Base-by-base conservation (phyloP, 2,888 invertebrate species). In the Drosophila nr. perissopoda region DNA sequence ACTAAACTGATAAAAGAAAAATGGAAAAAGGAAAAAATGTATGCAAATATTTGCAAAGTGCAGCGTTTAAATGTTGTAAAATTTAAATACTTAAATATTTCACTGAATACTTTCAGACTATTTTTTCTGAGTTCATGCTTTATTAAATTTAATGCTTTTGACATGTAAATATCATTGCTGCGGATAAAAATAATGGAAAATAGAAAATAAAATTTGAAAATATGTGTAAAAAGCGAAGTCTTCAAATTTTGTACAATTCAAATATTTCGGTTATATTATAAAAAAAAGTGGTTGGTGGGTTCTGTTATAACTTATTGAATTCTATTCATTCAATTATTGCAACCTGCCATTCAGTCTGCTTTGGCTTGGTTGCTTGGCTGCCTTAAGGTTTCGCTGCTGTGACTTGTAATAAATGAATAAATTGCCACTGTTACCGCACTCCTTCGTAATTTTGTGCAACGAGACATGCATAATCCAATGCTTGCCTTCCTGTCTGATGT, bases 401-500 rank as follows among this genome's bases (percentile, higher is more conserved):
- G 59, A 62, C 59, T 60, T 59, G 29, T 60, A 69, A 56, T 70
- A 69, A 77, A 71, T 78, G 67, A 85, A 88, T 74, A 71, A 80
- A 66, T 83, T 85, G 85, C 65, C 56, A 70, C 40, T 75, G 69
- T 69, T 63, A 64, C 57, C 56, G 11, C 54, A 27, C 59, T 59
- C 51, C 36, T 29, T 65, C 21, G 8, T 8, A 33, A 21, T 62
- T 40, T 63, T 68, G 51, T 64, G 89, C 89, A 83, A 52, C 57
- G 56, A 72, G 82, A 72, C 63, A 84, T 89, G 71, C 82, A 85
- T 89, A 84, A 84, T 85, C 87, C 80, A 84, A 85, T 82, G 79
- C 62, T 48, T 65, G 58, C 10, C 40, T 29, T 48, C n/a, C 49
- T 29, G 40, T 49, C 52, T 48, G 49, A 62, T 13, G 51, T 53